Evolutionary conservation across 2,888 invertebrate species (phyloP).

Genomic region (Dorcus parallelipipedus): DNA sequence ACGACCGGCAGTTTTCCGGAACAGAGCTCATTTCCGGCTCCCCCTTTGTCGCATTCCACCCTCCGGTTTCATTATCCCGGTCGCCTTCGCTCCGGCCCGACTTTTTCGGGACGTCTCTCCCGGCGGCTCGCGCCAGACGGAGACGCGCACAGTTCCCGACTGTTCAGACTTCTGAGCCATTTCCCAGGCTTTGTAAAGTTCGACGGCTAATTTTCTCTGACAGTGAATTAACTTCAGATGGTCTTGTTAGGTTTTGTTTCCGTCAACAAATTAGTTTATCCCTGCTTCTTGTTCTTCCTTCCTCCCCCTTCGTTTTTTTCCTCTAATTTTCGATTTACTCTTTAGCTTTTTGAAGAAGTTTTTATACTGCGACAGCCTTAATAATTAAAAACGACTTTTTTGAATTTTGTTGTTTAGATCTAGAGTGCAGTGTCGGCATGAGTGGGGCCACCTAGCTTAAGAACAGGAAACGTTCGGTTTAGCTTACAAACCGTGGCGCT

Average conservation of each 20-base stretch:
- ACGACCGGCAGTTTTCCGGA: constrained; percentile 28
- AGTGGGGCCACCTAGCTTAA: too few relatives aligned
- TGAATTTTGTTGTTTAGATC: too few relatives aligned
- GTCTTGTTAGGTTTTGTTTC: constrained; percentile 32
- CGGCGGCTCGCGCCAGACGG: constrained; percentile 7
- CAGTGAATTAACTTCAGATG: constrained; percentile 30
- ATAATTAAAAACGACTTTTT: too few relatives aligned
- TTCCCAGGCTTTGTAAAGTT: constrained; percentile 32
- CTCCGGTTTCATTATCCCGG: constrained; percentile 30
- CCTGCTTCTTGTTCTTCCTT: not conserved
- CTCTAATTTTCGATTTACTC: not conserved
- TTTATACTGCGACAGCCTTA: too few relatives aligned
- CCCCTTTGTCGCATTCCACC: constrained; percentile 28
- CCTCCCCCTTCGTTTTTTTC: not conserved
- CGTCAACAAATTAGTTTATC: constrained; percentile 32
- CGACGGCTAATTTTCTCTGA: constrained; percentile 33
- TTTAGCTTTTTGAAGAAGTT: too few relatives aligned
- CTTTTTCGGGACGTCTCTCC: constrained; percentile 14
- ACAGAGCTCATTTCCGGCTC: constrained; percentile 32
- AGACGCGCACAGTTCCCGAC: constrained; percentile 20
- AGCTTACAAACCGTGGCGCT: too few relatives aligned
- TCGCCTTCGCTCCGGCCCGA: constrained; percentile 22
- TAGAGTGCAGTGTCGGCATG: too few relatives aligned
- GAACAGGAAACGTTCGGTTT: too few relatives aligned
- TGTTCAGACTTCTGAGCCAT: constrained; percentile 31